phyloP scores from a whole-genome alignment of 2,888 invertebrate species.

The Callinectes sapidus region DNA sequence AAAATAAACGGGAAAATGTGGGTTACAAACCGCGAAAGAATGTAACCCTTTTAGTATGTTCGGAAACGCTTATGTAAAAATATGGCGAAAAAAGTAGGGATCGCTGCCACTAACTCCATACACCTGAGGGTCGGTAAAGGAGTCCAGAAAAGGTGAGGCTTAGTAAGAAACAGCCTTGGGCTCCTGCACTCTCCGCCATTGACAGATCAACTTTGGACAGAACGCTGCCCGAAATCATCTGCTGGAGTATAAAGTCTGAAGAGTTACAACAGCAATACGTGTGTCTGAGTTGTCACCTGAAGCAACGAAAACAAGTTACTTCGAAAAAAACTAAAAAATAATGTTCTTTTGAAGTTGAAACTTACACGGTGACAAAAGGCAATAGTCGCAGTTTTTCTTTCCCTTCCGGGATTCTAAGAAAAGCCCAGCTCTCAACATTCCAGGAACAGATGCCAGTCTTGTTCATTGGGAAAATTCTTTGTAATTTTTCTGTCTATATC shows the following conservation, averaged over 20 bases:
- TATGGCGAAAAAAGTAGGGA: constrained; percentile 6
- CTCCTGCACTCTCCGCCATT: neutral
- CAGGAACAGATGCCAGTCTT: too few relatives aligned
- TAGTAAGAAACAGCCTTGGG: neutral
- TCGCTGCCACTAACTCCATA: neutral
- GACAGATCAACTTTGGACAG: neutral
- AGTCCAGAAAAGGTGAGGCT: neutral
- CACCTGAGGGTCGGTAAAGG: neutral
- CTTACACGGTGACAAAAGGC: too few relatives aligned
- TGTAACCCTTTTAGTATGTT: neutral
- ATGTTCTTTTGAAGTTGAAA: too few relatives aligned
- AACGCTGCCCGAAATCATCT: neutral
- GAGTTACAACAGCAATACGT: neutral
- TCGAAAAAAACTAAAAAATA: neutral
- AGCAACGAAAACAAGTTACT: too few relatives aligned
- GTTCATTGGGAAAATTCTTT: neutral
- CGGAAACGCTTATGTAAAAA: neutral
- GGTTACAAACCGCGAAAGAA: neutral
- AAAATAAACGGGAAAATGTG: neutral
- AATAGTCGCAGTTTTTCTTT: too few relatives aligned
- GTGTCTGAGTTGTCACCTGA: neutral
- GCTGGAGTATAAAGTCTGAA: neutral
- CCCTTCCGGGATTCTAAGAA: too few relatives aligned
- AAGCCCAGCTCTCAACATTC: too few relatives aligned
- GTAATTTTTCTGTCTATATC: neutral